Base-by-base conservation (phyloP, 2,888 invertebrate genomes). In the Eupithecia inturbata region DNA sequence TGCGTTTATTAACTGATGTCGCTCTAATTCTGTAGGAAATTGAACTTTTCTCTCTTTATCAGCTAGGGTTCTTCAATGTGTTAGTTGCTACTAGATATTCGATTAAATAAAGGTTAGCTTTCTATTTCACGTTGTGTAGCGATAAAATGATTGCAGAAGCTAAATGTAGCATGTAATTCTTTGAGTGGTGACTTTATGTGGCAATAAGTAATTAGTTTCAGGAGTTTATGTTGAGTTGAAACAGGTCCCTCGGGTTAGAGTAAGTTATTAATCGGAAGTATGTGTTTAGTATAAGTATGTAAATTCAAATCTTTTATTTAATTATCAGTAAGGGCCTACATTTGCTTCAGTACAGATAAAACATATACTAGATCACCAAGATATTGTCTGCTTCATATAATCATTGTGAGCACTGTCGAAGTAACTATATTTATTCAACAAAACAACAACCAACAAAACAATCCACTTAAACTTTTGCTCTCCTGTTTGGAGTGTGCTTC, bases 1-100 rank as follows among this genome's bases (percentile, higher is more conserved):
- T 4, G 57, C 57, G 57, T 57, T 57, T 26, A 57, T 53, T 22
- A 53, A 26, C 22, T n/a, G 57, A 10, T 53, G 10, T 22, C 53
- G 22, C n/a, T 53, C 12, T 53, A 22, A 22, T 12, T 22, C 22
- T n/a, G 53, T 53, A 22, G n/a, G n/a, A 53, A 22, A 22, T 53
- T 53, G 57, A 57, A 57, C 12, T 57, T 22, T 57, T 57, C 26
- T 57, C 57, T 53, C 53, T 53, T 22, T 57, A 57, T 57, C 57
- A 57, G 57, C 57, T 57, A 26, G 22, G 53, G 22, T 53, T 53
- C 22, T 22, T 53, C 57, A 22, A 57, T 57, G 26, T 57, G 14
- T 57, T 26, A 57, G 57, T 57, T 57, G 57, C 9, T 26, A 57
- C 57, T 57, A 26, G 78, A 57, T 75, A 78, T 78, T 80, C 73